Evolutionary conservation across 2,888 invertebrate genomes (phyloP).

Genomic region (Archips xylosteana): DNA sequence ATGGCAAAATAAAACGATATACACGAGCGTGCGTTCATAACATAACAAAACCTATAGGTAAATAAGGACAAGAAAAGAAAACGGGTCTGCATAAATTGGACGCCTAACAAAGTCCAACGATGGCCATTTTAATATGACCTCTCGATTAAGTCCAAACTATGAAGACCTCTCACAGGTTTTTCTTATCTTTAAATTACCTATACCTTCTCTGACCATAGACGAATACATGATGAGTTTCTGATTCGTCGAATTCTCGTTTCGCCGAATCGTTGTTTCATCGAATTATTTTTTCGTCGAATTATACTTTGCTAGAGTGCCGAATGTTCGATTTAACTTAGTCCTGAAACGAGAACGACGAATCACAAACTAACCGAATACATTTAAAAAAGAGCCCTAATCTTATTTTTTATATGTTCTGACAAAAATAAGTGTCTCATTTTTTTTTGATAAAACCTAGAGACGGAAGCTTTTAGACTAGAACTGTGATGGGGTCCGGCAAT

Average conservation of each 20-base stretch:
- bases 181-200: neutral
- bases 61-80: neutral
- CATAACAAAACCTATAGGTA: conserved; percentile 6
- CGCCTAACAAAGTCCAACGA: neutral
- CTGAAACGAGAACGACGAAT: neutral
- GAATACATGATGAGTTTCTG: neutral
- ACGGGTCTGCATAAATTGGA: neutral
- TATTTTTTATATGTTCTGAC: conserved; percentile 64
- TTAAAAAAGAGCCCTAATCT: conserved; percentile 53
- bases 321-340: no score
- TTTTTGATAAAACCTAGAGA: conserved; percentile 59
- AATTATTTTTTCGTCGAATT: neutral
- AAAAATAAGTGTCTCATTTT: conserved; percentile 70
- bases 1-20: conserved; percentile 71
- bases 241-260: conserved; percentile 2
- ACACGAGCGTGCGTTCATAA: conserved; percentile 67
- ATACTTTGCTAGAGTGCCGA: neutral
- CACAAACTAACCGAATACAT: conserved; percentile 1
- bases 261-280: neutral
- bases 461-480: conserved; percentile 78
- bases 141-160: neutral
- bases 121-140: neutral
- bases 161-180: neutral
- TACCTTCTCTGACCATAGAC: conserved; percentile 41
- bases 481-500: conserved; percentile 21